These are phyloP conservation scores for Megastigmus dorsalis DNA, from an alignment of 2,888 invertebrate species.

Conservation along the genomic window DNA sequence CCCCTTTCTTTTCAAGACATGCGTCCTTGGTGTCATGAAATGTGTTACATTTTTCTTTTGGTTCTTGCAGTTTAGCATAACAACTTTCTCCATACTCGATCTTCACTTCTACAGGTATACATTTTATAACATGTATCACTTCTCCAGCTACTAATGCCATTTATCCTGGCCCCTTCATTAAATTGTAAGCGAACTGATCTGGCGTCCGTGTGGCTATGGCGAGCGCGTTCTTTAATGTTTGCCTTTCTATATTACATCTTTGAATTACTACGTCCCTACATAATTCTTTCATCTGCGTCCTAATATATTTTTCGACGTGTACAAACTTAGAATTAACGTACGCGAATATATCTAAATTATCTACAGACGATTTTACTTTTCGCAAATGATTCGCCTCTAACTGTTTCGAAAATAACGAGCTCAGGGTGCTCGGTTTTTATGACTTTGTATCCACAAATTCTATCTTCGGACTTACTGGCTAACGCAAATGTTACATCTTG, in stretches of 20 bases:
- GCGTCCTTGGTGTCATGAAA: background rate
- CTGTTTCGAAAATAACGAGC: constrained; percentile 40
- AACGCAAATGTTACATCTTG: constrained; percentile 37
- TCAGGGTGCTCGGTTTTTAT: constrained; percentile 28
- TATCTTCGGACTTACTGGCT: background rate
- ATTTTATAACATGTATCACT: no score
- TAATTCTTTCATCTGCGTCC: constrained; percentile 54
- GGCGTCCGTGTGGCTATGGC: constrained; percentile 53
- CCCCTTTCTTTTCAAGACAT: background rate
- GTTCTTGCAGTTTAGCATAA: no score
- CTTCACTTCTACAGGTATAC: background rate
- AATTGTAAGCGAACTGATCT: constrained; percentile 62
- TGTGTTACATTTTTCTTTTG: no score
- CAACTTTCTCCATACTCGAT: background rate
- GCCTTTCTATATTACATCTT: constrained; percentile 58
- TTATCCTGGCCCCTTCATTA: constrained; percentile 10
- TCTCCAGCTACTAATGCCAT: background rate
- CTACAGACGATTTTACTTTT: constrained; percentile 34
- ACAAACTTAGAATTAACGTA: constrained; percentile 62
- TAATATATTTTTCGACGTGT: constrained; percentile 60
- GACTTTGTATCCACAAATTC: background rate
- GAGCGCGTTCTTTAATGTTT: background rate
- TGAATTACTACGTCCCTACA: constrained; percentile 60
- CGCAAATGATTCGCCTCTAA: constrained; percentile 18
- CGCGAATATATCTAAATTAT: constrained; percentile 54